phyloP scores from a whole-genome alignment of 2,888 invertebrate genomes.

The Plutella xylostella region DNA sequence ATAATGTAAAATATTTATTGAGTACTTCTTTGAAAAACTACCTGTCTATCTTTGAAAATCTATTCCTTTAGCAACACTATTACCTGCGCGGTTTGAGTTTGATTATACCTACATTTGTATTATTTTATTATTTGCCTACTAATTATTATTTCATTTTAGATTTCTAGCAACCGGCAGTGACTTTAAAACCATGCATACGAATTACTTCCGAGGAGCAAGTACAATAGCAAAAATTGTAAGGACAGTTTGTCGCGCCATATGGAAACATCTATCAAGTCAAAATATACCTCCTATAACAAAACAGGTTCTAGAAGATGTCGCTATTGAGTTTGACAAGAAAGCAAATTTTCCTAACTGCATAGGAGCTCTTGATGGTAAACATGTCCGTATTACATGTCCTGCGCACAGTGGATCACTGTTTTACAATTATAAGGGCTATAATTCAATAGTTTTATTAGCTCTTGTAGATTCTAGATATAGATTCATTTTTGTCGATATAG shows the following conservation, averaged over 20 bases:
- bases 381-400: conserved; percentile 11
- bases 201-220: conserved; percentile 16
- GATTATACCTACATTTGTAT: too few relatives aligned
- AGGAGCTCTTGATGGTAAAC: conserved; percentile 6
- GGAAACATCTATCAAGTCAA: conserved; percentile 1
- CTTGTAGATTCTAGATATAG: conserved; percentile 16
- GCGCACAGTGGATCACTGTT: conserved; percentile 18
- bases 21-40: too few relatives aligned
- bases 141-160: conserved; percentile 12
- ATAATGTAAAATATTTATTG: conserved; percentile 8
- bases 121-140: too few relatives aligned
- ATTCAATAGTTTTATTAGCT: conserved; percentile 20
- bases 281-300: not conserved
- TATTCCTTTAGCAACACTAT: too few relatives aligned
- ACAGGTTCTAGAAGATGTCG: conserved; percentile 1
- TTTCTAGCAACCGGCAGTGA: conserved; percentile 9
- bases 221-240: conserved; percentile 14
- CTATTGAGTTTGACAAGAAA: conserved; percentile 7
- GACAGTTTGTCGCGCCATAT: conserved; percentile 4
- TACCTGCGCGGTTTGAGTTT: too few relatives aligned
- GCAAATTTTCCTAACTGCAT: conserved; percentile 4
- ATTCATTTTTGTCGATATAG: conserved; percentile 15
- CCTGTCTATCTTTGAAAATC: too few relatives aligned
- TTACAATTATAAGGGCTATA: conserved; percentile 19
- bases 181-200: conserved; percentile 1